Evolutionary conservation across 2,113 vertebrate species (phyloP).

Genomic region (Aegypius monachus): DNA sequence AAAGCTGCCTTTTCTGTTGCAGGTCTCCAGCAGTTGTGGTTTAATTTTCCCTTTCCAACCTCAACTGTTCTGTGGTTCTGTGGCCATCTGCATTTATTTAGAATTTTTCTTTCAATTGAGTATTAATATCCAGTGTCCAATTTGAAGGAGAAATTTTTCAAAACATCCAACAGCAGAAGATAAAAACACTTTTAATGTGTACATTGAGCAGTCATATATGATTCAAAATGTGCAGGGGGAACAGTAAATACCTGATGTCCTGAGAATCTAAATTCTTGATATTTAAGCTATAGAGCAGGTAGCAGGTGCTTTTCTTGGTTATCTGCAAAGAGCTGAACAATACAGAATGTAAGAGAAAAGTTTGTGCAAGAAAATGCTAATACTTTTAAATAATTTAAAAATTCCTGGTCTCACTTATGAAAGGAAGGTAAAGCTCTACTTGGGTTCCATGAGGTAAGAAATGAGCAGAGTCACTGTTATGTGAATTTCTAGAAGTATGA

Average conservation of each 20-base stretch:
- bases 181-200: background rate
- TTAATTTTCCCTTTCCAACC: background rate
- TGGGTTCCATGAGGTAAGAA: background rate
- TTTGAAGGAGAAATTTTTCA: background rate
- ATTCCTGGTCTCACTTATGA: background rate
- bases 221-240: background rate
- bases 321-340: background rate
- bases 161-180: background rate
- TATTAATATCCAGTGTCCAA: background rate
- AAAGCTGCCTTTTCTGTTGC: background rate
- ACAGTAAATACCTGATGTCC: background rate
- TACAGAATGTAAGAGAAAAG: background rate
- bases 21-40: background rate
- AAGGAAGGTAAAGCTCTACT: background rate
- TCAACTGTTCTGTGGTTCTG: background rate
- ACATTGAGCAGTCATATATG: background rate
- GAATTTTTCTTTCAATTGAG: background rate
- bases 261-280: background rate
- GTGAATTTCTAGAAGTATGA: background rate
- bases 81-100: background rate
- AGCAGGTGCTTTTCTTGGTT: background rate
- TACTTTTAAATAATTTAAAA: background rate
- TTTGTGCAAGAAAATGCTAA: background rate
- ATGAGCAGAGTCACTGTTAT: background rate
- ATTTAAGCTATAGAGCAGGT: background rate